These are phyloP conservation scores for Sturmia bella DNA, from an alignment of 2,888 invertebrate species.

Conservation along the genomic window DNA sequence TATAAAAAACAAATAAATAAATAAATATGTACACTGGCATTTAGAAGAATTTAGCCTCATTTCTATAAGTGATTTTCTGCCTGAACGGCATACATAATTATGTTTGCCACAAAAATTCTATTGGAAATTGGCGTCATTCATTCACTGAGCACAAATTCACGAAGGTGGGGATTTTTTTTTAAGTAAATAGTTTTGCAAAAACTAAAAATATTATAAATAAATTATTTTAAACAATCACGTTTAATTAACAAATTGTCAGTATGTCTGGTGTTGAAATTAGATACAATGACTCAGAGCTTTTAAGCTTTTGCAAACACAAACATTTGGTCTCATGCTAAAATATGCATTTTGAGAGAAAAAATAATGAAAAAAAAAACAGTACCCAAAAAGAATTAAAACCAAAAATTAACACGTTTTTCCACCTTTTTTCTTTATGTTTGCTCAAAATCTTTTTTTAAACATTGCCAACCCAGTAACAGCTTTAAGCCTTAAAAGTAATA, in stretches of 20 bases:
- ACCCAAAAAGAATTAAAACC: neutral
- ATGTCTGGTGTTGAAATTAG: conserved; percentile 19
- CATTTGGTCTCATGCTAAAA: conserved; percentile 6
- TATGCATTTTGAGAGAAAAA: conserved; percentile 5
- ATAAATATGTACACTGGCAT: no score
- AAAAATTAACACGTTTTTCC: neutral
- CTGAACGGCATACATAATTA: conserved; percentile 78
- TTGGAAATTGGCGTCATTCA: conserved; percentile 70
- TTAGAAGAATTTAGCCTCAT: conserved; percentile 58
- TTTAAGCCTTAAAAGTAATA: neutral
- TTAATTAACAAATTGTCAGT: conserved; percentile 26
- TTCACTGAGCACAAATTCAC: neutral
- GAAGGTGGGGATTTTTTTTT: conserved; percentile 16
- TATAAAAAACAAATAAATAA: neutral
- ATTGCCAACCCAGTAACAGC: conserved; percentile 2
- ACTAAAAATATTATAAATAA: neutral
- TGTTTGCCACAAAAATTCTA: conserved; percentile 58
- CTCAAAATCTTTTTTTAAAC: conserved; percentile 5
- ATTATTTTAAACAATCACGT: conserved; percentile 50
- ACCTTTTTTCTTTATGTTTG: neutral
- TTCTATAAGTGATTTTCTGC: conserved; percentile 76
- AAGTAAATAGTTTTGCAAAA: conserved; percentile 16
- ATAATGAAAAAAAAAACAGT: neutral
- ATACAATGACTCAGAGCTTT: conserved; percentile 13
- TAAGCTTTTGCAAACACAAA: neutral